Evolutionary conservation across 2,113 vertebrate species (phyloP), one percentile per base, ranked within the genome.

Genomic region (Sturnira hondurensis): DNA sequence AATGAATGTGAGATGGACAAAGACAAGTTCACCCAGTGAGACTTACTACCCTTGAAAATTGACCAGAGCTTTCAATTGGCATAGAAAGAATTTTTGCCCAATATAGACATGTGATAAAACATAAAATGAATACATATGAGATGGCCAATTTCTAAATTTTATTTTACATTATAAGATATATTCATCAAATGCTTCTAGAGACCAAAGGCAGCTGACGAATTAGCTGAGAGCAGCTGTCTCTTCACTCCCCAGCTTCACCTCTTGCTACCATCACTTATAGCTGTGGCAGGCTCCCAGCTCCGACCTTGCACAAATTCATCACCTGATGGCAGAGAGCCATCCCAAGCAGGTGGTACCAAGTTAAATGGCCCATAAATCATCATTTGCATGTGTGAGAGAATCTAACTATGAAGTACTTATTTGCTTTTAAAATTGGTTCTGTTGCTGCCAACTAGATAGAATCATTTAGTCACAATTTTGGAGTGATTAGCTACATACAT

Each of bases 341-440:
- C 28, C 63, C 20, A 82, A 94, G 65, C 91, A 96, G 88, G 89
- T 94, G 94, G 76, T 54, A 63, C 36, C 33, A 19, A 61, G 28
- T 52, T 90, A 68, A 93, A 93, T 54, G 90, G 76, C 28, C 43
- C 68, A 89, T 96, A 90, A 96, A 78, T 94, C 88, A 94, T 54
- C 52, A 78, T 92, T 93, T 92, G 82, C 33, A 19, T 74, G 67
- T 68, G 11, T 22, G 5, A 94, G 17, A 68, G 14, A 36, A 16
- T 38, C 67, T 67, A 91, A 67, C 58, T 52, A 36, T 33, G n/a
- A 89, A 47, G 76, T 56, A 31, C 58, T 95, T 47, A 80, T 86
- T 93, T 97, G 17, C 6, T 50, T 8, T 80, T 88, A 70, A 86
- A 92, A 67, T 73, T 85, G 38, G 3, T 58, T 83, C 38, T 87